A percentile compares a stretch with the other conserved stretches of the same genome.
Conservation (phyloP, 2,888 invertebrate genomes). For the Aromia moschata region DNA sequence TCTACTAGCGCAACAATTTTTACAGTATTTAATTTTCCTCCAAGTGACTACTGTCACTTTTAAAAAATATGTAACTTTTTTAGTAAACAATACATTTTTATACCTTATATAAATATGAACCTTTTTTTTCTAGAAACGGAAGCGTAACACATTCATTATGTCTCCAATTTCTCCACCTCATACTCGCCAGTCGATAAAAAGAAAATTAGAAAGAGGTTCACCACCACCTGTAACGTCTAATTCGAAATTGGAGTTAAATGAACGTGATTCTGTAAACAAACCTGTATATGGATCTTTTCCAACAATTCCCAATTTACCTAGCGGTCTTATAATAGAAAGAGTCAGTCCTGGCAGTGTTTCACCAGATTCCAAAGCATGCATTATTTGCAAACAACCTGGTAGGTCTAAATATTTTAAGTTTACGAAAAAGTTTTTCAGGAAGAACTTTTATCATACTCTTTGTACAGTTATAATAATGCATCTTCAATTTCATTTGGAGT, state of each 20-base stretch:
- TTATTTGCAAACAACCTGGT: constrained; percentile 65
- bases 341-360: constrained; percentile 60
- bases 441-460: too few species aligned
- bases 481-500: too few species aligned
- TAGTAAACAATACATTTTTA: too few species aligned
- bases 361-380: constrained; percentile 61
- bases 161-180: constrained; percentile 64
- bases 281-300: constrained; percentile 46
- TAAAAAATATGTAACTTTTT: too few species aligned
- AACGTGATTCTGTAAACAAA: constrained; percentile 12
- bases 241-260: constrained; percentile 18
- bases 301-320: constrained; percentile 65
- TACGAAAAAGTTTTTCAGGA: constrained; percentile 16
- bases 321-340: constrained; percentile 66
- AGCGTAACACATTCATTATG: constrained; percentile 63
- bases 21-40: too few species aligned
- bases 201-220: constrained; percentile 52
- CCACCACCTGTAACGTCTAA: constrained; percentile 41
- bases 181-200: constrained; percentile 63
- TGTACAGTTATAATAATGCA: too few species aligned
- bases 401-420: constrained; percentile 31
- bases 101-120: too few species aligned
- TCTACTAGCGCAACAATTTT: too few species aligned
- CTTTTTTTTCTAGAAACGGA: constrained; percentile 62
- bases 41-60: too few species aligned